A percentile compares a stretch with the other conserved stretches of the same genome.
Evolutionary conservation across 1,140 invertebrate genomes (phyloP).

Genomic region (Sitodiplosis mosellana): DNA sequence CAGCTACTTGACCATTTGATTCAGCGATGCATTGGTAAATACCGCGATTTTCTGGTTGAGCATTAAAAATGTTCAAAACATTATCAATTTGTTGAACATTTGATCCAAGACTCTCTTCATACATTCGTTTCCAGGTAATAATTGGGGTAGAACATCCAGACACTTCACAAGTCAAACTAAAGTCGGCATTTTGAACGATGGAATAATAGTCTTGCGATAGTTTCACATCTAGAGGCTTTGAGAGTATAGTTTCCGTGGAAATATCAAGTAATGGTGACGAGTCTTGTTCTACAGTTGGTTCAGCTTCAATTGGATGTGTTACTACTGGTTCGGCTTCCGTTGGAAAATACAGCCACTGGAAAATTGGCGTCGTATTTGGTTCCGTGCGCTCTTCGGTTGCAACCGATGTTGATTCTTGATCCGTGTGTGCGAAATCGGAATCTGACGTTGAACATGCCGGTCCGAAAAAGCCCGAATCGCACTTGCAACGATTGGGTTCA

Average conservation of each 20-base stretch:
- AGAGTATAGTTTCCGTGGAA: too few relatives aligned
- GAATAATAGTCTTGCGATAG: slow-evolving; percentile 45
- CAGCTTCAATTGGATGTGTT: too few relatives aligned
- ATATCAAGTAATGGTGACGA: too few relatives aligned
- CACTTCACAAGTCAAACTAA: slow-evolving; percentile 53
- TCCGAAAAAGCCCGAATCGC: slow-evolving; percentile 71
- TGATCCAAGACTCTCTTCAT: slow-evolving; percentile 37
- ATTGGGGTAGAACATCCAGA: slow-evolving; percentile 44
- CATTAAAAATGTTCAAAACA: slow-evolving; percentile 46
- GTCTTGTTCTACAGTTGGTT: too few relatives aligned
- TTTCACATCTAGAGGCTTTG: slow-evolving; percentile 32
- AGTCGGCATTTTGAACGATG: slow-evolving; percentile 59
- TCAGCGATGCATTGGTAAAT: slow-evolving; percentile 56
- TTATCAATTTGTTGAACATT: slow-evolving; percentile 46
- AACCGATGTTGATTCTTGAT: too few relatives aligned
- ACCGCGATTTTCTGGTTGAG: slow-evolving; percentile 58
- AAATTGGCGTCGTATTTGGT: too few relatives aligned
- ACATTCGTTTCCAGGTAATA: slow-evolving; percentile 59
- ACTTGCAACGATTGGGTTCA: slow-evolving; percentile 71
- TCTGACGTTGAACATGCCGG: slow-evolving; percentile 73
- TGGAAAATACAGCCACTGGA: too few relatives aligned
- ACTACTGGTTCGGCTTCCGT: too few relatives aligned
- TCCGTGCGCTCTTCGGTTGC: too few relatives aligned
- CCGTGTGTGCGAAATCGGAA: too few relatives aligned
- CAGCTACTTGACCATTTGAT: slow-evolving; percentile 31